Base-by-base conservation (phyloP, 2,888 invertebrate species). In the Drosophila cognata region DNA sequence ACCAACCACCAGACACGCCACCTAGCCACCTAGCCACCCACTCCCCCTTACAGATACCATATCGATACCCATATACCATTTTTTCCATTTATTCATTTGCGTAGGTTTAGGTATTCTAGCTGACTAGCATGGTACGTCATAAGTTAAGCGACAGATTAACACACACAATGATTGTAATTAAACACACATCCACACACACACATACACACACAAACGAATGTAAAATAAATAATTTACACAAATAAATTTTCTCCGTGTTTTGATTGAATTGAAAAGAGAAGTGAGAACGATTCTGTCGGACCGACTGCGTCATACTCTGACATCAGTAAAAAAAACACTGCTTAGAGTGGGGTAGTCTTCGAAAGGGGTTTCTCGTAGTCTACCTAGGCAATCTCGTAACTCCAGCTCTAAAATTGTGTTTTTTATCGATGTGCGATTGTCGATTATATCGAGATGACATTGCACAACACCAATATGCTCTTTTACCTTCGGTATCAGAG, bases 31-130 rank as follows among this genome's bases (percentile, higher is more conserved):
- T 21, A 48, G 31, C n/a, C 18, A 52, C 46, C 53, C 29, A 1
- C 31, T 6, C 48, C 48, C 56, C n/a, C 66, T 21, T 28, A 63
- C 77, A 68, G 41, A 57, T 65, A 31, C 69, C 58, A 70, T 71
- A 55, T 55, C 61, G 36, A 71, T 67, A 51, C 51, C 60, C 36
- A 69, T 61, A 16, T 66, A 58, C 36, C 33, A 69, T 61, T 11
- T 73, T 53, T 33, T 66, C 65, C 71, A 83, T 79, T 71, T 84
- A 70, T 72, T 75, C 85, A 89, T 89, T 89, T 85, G 70, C 82
- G 71, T 86, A 86, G 85, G 85, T 86, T 82, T 86, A 86, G 89
- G 85, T 86, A 84, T 87, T 77, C 60, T 85, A 85, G 89, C 71
- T 77, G 62, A 55, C 58, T 84, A 82, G 74, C 58, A 55, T 57